Evolutionary conservation across 1,140 invertebrate species (phyloP), one percentile per base, ranked within the genome.

Genomic region (Diachasmimorpha longicaudata): DNA sequence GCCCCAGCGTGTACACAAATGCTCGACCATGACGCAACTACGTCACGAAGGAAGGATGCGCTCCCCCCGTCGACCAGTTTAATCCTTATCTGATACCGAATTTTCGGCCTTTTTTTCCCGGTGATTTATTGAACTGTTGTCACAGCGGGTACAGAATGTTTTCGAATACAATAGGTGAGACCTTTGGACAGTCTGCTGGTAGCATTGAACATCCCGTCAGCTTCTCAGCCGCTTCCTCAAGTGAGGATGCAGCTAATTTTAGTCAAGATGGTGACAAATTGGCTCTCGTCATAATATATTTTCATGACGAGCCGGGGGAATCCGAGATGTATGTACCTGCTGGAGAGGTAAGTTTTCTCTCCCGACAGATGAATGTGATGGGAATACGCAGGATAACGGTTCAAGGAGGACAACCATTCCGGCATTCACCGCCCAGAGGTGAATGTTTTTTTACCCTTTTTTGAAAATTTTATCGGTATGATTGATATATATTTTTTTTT

Each of bases 361-460:
- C 66, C 31, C 58, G 79, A 82, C 81, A 83, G 79, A 80, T 80
- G 82, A 79, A 79, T 75, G 77, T 78, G 80, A 84, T 80, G 80
- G 76, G 77, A 82, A 81, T 77, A 79, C 79, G 77, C 78, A 80
- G 74, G 16, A 63, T 84, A 84, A 84, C 83, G 83, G 83, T 83
- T 79, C 75, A 68, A 36, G 73, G 73, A 76, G 16, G 71, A 74
- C 36, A 71, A 37, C 39, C 19, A 63, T 31, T 37, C 36, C 36
- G 36, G 31, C 31, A 39, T 68, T 68, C 31, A 39, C 55, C 77
- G 70, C 70, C 63, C 48, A 23, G 55, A 76, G 72, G 66, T 72
- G 58, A 77, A 74, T 23, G 48, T 4, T 42, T 48, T 44, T 39
- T 71, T 21, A 70, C 25, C 19, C n/a, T 44, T 52, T n/a, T 44